Percentiles rank a stretch among this genome's conserved stretches.
These are phyloP conservation scores for Bombus cullumanus DNA, from an alignment of 1,140 invertebrate species.

Conservation along the genomic window DNA sequence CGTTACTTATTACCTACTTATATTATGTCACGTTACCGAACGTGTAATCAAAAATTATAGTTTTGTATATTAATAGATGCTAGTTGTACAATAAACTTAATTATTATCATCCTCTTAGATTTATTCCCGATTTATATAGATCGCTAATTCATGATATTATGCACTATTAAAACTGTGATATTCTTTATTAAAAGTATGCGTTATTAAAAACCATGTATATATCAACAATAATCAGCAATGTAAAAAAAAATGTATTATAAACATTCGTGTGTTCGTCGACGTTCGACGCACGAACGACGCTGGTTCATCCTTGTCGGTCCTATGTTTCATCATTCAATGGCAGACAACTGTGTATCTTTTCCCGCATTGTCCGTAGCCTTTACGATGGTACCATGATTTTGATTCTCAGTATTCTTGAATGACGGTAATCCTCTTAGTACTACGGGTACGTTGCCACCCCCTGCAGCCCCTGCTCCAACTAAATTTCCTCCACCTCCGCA, in stretches of 20 bases:
- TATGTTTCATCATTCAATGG: conserved; percentile 45
- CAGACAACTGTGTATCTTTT: conserved; percentile 60
- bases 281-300: conserved; percentile 30
- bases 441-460: conserved; percentile 55
- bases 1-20: conserved; percentile 67
- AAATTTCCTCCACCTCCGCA: conserved; percentile 47
- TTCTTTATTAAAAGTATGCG: conserved; percentile 58
- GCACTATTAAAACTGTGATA: conserved; percentile 31
- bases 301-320: conserved; percentile 39
- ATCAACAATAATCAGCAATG: conserved; percentile 42
- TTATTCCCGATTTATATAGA: background rate
- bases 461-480: conserved; percentile 44
- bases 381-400: conserved; percentile 47
- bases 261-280: conserved; percentile 1
- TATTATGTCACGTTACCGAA: conserved; percentile 69
- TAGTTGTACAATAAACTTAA: conserved; percentile 79
- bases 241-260: conserved; percentile 47
- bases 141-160: background rate
- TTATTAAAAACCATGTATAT: conserved; percentile 58
- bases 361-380: conserved; percentile 49
- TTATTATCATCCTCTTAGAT: conserved; percentile 67
- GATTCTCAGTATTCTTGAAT: conserved; percentile 61
- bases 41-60: conserved; percentile 81
- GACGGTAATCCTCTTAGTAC: conserved; percentile 43
- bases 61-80: conserved; percentile 81